These are phyloP conservation scores for Schizaphis graminum DNA, from an alignment of 2,888 invertebrate genomes.

Conservation along the genomic window DNA sequence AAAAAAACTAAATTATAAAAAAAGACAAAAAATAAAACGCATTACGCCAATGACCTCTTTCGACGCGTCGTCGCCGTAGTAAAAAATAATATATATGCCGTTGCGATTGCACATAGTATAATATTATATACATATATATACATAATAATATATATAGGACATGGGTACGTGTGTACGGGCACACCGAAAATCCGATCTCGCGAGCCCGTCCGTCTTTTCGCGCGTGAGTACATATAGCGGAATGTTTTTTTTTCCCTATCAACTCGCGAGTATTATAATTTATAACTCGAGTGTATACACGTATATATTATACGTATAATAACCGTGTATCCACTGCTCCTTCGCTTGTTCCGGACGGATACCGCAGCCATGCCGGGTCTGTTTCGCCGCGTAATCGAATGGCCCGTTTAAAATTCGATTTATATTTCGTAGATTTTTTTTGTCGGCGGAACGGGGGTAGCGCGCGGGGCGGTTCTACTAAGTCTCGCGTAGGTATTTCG, in stretches of 20 bases:
- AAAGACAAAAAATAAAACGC: slow-evolving; percentile 32
- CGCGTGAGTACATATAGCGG: neutral
- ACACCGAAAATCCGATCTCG: neutral
- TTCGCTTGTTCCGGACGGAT: neutral
- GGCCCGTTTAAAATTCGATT: slow-evolving; percentile 37
- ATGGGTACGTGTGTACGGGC: neutral
- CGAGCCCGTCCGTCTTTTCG: slow-evolving; percentile 17
- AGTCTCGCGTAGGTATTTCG: neutral
- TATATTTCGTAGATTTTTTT: neutral
- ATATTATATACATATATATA: neutral
- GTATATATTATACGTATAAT: neutral
- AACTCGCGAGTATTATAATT: neutral
- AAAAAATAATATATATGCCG: neutral
- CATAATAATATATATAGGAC: neutral
- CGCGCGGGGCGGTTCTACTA: neutral
- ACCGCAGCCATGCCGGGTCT: neutral
- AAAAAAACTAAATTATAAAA: neutral
- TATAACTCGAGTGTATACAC: neutral
- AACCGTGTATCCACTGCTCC: neutral
- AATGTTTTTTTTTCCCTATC: neutral
- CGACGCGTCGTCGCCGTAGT: neutral
- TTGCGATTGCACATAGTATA: neutral
- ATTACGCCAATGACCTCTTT: slow-evolving; percentile 19
- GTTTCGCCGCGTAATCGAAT: neutral
- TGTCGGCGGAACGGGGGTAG: neutral